Conservation (phyloP, 2,113 vertebrate genomes). For the Corythornis vintsioides region DNA sequence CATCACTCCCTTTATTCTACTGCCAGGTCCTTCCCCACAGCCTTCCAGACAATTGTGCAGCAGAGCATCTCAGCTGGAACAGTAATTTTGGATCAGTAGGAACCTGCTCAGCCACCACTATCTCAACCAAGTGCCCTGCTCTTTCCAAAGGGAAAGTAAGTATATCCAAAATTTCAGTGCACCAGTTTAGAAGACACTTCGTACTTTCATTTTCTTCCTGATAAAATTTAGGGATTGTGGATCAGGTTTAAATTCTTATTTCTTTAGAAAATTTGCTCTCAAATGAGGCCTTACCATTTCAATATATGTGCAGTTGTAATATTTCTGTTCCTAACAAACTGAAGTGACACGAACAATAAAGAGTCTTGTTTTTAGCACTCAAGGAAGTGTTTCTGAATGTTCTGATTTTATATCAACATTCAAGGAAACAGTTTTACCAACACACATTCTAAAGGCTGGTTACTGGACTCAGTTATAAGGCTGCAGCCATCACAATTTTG, state of each 20-base stretch:
- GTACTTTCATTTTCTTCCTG: background rate
- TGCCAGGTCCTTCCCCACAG: background rate
- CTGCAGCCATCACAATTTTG: background rate
- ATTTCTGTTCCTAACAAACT: background rate
- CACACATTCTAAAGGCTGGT: background rate
- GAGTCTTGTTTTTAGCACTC: background rate
- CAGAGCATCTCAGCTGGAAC: background rate
- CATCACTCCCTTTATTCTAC: background rate
- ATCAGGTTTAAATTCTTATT: background rate
- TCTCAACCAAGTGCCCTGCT: background rate
- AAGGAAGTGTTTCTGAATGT: background rate
- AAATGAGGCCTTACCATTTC: background rate
- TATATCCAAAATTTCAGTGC: background rate
- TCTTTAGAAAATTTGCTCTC: background rate
- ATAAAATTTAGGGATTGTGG: background rate
- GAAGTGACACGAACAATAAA: background rate
- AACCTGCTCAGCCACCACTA: background rate
- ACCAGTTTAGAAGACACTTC: background rate
- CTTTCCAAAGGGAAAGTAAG: background rate
- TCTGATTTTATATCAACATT: background rate
- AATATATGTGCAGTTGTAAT: background rate
- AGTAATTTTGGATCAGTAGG: background rate
- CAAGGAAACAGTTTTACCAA: background rate
- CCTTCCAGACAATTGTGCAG: accelerated
- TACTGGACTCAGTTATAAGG: background rate